phyloP scores from a whole-genome alignment of 2,888 invertebrate species.

The Eudemis profundana region DNA sequence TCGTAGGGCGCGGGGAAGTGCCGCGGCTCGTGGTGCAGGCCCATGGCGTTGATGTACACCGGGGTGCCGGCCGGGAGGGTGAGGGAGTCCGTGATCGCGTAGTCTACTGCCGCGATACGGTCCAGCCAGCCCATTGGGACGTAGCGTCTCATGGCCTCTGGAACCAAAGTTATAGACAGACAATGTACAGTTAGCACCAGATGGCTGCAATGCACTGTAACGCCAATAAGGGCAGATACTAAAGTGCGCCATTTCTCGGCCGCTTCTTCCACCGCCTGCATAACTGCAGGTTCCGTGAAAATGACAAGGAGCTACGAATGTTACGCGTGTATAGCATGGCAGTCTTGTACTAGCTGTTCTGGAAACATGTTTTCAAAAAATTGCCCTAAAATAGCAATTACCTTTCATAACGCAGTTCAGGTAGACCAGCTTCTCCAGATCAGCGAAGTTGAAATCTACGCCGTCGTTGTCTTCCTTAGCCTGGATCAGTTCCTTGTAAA shows the following conservation, averaged over 20 bases:
- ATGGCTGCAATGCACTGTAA: no score
- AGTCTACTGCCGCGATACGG: constrained; percentile 55
- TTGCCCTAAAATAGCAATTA: constrained; percentile 36
- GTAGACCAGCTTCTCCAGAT: constrained; percentile 54
- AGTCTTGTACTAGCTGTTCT: no score
- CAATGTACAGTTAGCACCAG: background rate
- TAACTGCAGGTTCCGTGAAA: no score
- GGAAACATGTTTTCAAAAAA: no score
- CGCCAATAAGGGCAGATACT: no score
- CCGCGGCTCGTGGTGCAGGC: constrained; percentile 54
- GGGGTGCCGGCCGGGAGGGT: constrained; percentile 60
- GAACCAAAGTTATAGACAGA: no score
- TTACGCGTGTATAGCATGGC: no score
- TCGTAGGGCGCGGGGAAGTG: constrained; percentile 44
- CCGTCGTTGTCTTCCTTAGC: constrained; percentile 52
- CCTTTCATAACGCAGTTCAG: constrained; percentile 63
- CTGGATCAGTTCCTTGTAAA: constrained; percentile 57
- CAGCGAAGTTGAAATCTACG: constrained; percentile 49
- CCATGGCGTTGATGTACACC: constrained; percentile 59
- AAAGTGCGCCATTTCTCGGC: no score
- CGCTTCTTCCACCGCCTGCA: no score
- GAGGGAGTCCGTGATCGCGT: constrained; percentile 58
- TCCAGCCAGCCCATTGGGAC: constrained; percentile 66
- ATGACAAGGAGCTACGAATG: no score
- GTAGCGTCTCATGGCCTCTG: constrained; percentile 63